Conservation (phyloP, 2,113 vertebrate genomes). For the Lucifuga dentata region DNA sequence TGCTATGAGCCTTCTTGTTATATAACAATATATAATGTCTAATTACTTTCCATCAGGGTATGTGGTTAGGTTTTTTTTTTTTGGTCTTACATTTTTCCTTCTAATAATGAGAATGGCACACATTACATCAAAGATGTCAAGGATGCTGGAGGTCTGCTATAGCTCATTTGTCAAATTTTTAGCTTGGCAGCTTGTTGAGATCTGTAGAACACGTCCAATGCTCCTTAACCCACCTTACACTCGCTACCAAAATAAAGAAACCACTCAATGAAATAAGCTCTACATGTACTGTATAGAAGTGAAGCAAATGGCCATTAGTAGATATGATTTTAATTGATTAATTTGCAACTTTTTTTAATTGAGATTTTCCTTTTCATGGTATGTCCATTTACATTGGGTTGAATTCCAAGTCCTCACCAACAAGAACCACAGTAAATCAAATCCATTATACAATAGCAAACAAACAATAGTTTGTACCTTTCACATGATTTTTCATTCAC, state of each 20-base stretch:
- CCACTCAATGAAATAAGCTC: neutral
- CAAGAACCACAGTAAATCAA: neutral
- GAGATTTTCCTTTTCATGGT: neutral
- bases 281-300: neutral
- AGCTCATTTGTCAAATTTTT: no score
- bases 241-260: conserved; percentile 4
- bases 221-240: no score
- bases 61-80: neutral
- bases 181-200: no score
- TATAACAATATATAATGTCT: conserved; percentile 13
- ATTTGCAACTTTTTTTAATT: neutral
- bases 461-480: neutral
- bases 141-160: no score
- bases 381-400: conserved; percentile 37
- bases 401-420: neutral
- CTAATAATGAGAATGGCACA: neutral
- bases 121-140: neutral
- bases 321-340: neutral
- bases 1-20: conserved; percentile 1
- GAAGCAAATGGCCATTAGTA: neutral
- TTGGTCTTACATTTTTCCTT: neutral
- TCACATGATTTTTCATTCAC: no score
- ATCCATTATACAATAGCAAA: neutral
- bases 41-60: neutral
- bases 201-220: no score